phyloP scores from a whole-genome alignment of 2,113 vertebrate species.

The Mormyrus lacerda region DNA sequence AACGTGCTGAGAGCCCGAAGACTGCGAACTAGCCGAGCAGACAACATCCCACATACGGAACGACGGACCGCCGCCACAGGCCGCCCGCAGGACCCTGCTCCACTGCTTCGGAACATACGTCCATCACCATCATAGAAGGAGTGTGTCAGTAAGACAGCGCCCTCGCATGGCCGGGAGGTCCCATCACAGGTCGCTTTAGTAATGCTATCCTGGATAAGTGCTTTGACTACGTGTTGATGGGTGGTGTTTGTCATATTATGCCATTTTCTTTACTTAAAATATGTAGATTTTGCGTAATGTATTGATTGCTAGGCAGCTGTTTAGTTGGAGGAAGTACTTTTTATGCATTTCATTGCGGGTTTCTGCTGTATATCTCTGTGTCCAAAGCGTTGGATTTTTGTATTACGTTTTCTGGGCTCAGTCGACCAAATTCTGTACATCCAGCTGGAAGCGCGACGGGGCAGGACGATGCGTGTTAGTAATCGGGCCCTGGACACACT shows the following conservation, averaged over 20 bases:
- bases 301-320: background rate
- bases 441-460: background rate
- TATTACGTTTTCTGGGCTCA: background rate
- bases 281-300: background rate
- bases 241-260: background rate
- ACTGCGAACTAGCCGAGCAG: background rate
- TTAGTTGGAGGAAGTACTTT: background rate
- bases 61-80: background rate
- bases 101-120: background rate
- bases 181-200: background rate
- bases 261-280: background rate
- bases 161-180: background rate
- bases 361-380: background rate
- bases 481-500: constrained; percentile 34
- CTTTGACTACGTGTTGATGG: background rate
- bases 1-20: background rate
- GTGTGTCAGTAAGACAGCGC: background rate
- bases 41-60: background rate
- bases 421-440: background rate
- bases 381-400: background rate
- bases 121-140: background rate
- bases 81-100: background rate
- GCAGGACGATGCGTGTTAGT: constrained; percentile 21
- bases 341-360: background rate
- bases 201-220: background rate